Percentiles rank a stretch among this genome's conserved stretches.
phyloP scores from a whole-genome alignment of 2,888 invertebrate species.

The Tenthredo scrophulariae region DNA sequence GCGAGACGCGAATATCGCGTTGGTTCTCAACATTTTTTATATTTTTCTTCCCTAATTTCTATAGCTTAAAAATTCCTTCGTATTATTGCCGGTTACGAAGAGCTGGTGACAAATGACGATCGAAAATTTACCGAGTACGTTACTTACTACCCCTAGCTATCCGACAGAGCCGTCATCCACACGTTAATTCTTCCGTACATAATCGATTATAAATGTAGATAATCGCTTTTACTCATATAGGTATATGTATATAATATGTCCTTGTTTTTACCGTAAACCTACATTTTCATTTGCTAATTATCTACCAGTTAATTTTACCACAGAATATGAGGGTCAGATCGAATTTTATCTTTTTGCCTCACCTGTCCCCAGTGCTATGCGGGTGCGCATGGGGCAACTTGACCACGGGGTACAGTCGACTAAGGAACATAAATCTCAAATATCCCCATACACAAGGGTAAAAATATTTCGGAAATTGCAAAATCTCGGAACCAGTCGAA shows the following conservation, averaged over 20 bases:
- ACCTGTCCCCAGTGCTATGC: constrained; percentile 75
- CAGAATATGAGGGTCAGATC: constrained; percentile 75
- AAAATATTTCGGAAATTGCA: background rate
- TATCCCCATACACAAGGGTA: background rate
- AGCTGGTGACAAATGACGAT: constrained; percentile 20
- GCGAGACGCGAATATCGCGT: background rate
- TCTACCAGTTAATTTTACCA: constrained; percentile 19
- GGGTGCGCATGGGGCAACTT: constrained; percentile 73
- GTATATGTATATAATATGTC: background rate
- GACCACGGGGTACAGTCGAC: constrained; percentile 73
- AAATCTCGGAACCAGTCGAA: background rate
- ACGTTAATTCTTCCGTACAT: background rate
- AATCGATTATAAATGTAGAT: background rate
- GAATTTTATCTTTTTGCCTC: constrained; percentile 77
- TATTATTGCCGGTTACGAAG: background rate
- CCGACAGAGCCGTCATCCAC: background rate
- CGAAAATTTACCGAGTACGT: background rate
- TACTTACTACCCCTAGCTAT: background rate
- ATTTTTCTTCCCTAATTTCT: background rate
- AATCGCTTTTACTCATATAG: background rate
- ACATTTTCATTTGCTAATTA: constrained; percentile 63
- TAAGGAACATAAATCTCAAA: background rate
- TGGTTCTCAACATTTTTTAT: background rate
- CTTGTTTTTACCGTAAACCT: constrained; percentile 58
- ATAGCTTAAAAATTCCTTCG: background rate